phyloP scores from a whole-genome alignment of 23 tunicate genomes.

The Trididemnum miniatum region DNA sequence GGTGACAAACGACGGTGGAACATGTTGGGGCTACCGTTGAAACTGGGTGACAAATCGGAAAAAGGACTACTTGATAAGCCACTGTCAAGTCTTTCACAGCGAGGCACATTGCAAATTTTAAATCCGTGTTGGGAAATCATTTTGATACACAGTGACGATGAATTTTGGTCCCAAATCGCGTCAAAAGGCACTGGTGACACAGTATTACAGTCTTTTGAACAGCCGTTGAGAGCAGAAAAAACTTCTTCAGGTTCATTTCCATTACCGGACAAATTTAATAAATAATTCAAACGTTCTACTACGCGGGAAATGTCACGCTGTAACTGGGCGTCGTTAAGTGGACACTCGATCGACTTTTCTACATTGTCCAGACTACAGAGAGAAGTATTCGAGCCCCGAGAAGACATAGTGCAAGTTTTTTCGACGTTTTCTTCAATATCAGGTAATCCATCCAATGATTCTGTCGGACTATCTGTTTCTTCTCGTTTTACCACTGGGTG shows the following conservation, averaged over 20 bases:
- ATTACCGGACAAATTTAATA: constrained; percentile 20
- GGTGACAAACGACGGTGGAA: constrained; percentile 36
- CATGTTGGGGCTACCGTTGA: background rate
- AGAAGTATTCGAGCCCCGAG: background rate
- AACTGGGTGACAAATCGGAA: background rate
- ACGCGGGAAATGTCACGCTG: constrained; percentile 11
- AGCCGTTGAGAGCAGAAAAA: background rate
- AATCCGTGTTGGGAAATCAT: background rate
- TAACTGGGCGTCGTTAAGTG: constrained; percentile 23
- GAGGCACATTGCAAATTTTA: background rate
- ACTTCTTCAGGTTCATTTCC: constrained; percentile 6
- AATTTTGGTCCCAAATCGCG: constrained; percentile 6
- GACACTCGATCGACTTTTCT: constrained; percentile 28
- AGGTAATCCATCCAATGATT: background rate
- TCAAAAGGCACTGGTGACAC: background rate
- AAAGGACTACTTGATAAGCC: background rate
- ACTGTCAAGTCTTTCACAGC: background rate
- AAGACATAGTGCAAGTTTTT: background rate
- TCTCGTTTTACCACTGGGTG: background rate
- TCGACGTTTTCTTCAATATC: background rate
- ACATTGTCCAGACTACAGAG: constrained; percentile 5
- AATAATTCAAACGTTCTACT: constrained; percentile 27
- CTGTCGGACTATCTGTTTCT: background rate
- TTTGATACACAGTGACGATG: constrained; percentile 2
- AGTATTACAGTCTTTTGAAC: background rate